Evolutionary conservation across 2,113 vertebrate genomes (phyloP), one percentile per base, ranked within the genome.

Genomic region (Struthidea cinerea): DNA sequence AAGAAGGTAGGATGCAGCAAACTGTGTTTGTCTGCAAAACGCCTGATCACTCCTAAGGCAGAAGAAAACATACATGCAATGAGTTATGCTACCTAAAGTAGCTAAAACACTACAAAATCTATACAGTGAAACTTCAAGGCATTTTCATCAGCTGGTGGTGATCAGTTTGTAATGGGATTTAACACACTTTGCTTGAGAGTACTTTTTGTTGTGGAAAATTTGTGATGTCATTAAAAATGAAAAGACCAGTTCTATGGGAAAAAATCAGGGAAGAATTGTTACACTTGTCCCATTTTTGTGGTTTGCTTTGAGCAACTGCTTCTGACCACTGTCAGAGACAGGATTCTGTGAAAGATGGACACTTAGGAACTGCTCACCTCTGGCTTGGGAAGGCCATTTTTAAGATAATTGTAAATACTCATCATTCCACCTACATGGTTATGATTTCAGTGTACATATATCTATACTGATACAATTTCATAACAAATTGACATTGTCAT

Each of bases 1-100:
- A 99, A 99, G 70, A 99, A 95, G 0, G 98, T 99, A 18, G 99
- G 99, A 85, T 97, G 98, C 95, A 98, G 98, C 44, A 99, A 93
- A 26, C 50, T 96, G 65, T 97, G 98, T 14, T 89, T 74, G 23
- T 98, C 98, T 3, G 98, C 98, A 17, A 86, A 94, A 32, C 98
- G 98, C 10, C 27, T 95, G 65, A 99, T 63, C 33, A 99, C 98
- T 67, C 99, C 99, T 99, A 94, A 22, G 92, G 79, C 89, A 74
- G 6, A 60, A 89, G 21, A 15, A 77, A n/a, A 81, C 24, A 33
- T 8, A 15, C 8, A 30, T 20, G 32, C 33, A 86, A 5, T 22
- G 16, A 37, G 11, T 70, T 39, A 35, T 24, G 55, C 22, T 44
- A 19, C 28, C 37, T 55, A 11, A 50, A 78, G 53, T 64, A 10